Evolutionary conservation across 2,888 invertebrate genomes (phyloP), one percentile per base, ranked within the genome.

Genomic region (Euplexia lucipara): DNA sequence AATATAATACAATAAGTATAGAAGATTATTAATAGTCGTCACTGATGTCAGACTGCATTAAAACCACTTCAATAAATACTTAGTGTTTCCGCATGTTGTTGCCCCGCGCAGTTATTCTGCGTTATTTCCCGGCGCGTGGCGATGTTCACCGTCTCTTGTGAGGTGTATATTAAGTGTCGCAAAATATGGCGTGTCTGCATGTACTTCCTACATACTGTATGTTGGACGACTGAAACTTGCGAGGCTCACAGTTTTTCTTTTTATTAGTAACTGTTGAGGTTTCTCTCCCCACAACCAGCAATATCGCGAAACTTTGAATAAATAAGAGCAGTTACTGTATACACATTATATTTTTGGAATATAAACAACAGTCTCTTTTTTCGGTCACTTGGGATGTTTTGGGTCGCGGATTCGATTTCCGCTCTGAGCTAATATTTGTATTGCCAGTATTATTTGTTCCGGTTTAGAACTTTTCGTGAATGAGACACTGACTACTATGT

Each of bases 101-200:
- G 12, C 10, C 2, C 7, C n/a, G 4, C n/a, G 3, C 6, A 32
- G 1, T 10, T 14, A 10, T 8, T 9, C 4, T 16, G 47, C 32
- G 22, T 39, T 66, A 66, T 56, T 67, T 48, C 39, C 18, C 35
- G 34, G 12, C 6, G n/a, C n/a, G n/a, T n/a, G n/a, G n/a, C 3
- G 45, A 52, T 16, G 7, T 30, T 34, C 26, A 14, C 47, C 35
- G 22, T 34, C 48, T 60, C 52, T 30, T 26, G 37, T 48, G 18
- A 51, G 26, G n/a, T 35, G 45, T 68, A 30, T 35, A 47, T 47
- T 52, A 52, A 35, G 47, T 48, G 47, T 60, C 39, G 32, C 41
- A 48, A 48, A 18, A 48, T 37, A 53, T 14, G 42, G 41, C 60
- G 9, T 10, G 47, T 34, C 47, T 32, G 6, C 22, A 47, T n/a